Evolutionary conservation across 1,140 invertebrate species (phyloP).

Genomic region (Solenopsis invicta): DNA sequence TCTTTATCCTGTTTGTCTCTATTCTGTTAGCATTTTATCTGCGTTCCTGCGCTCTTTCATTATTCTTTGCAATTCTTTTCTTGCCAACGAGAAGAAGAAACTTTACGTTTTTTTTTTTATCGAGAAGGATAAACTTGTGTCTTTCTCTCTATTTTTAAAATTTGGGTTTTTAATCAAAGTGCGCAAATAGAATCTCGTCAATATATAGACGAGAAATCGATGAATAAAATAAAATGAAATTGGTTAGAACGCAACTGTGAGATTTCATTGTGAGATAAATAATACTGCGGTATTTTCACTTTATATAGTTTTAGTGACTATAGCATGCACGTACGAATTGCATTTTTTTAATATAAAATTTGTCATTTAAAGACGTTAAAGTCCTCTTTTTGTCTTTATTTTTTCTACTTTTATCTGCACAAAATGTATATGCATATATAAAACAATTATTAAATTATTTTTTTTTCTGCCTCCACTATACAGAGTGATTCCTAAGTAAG

Average conservation of each 20-base stretch:
- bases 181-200: neutral
- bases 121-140: neutral
- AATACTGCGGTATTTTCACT: neutral
- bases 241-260: neutral
- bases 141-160: neutral
- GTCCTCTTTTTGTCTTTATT: neutral
- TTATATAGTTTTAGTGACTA: neutral
- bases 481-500: no score
- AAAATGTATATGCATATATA: neutral
- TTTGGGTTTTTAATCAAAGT: neutral
- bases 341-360: neutral
- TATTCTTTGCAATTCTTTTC: neutral
- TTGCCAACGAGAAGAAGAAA: no score
- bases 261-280: neutral
- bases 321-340: neutral
- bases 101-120: neutral
- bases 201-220: neutral
- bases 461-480: neutral
- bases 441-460: neutral
- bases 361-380: neutral
- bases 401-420: neutral
- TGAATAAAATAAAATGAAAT: neutral
- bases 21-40: constrained; percentile 21
- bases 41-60: neutral
- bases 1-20: constrained; percentile 28